Percentiles rank a stretch among this genome's conserved stretches.
phyloP scores from a whole-genome alignment of 2,797 vertebrate genomes.

The Urophycis tenuis region DNA sequence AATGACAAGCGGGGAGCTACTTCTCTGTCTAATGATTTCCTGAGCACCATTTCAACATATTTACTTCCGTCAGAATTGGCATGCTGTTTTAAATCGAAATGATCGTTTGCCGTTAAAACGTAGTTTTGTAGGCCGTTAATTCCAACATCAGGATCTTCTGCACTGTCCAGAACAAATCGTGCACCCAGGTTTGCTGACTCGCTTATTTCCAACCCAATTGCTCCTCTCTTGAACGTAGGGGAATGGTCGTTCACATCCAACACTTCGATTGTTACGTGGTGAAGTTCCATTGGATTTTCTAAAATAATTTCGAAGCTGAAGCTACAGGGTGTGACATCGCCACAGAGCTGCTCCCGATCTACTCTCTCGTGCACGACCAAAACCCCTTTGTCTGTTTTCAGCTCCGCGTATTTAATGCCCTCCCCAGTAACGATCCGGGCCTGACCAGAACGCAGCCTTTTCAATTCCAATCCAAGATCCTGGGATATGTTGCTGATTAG shows the following conservation, averaged over 20 bases:
- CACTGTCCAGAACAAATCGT: constrained; percentile 30
- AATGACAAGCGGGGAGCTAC: constrained; percentile 47
- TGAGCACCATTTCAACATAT: constrained; percentile 26
- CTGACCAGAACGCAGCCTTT: constrained; percentile 63
- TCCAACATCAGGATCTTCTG: constrained; percentile 52
- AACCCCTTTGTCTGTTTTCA: constrained; percentile 44
- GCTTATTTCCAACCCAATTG: constrained; percentile 42
- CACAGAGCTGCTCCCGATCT: constrained; percentile 59
- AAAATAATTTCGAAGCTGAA: constrained; percentile 51
- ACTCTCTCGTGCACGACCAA: constrained; percentile 53
- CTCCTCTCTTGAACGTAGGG: constrained; percentile 35
- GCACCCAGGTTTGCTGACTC: neutral
- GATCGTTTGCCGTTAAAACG: constrained; percentile 19
- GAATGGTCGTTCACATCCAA: constrained; percentile 63
- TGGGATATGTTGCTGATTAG: constrained; percentile 75
- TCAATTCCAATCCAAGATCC: constrained; percentile 73
- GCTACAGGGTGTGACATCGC: constrained; percentile 43
- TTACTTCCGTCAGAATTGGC: constrained; percentile 27
- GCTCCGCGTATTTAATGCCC: constrained; percentile 30
- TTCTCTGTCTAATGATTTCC: constrained; percentile 36
- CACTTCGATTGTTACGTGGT: constrained; percentile 48
- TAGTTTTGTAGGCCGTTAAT: constrained; percentile 46
- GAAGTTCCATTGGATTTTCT: constrained; percentile 56
- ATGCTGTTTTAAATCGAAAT: constrained; percentile 60
- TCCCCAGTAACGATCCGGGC: constrained; percentile 60